Percentiles rank a stretch among this genome's conserved stretches.
Evolutionary conservation across 2,888 invertebrate species (phyloP).

Genomic region (Luperina nickerlii): DNA sequence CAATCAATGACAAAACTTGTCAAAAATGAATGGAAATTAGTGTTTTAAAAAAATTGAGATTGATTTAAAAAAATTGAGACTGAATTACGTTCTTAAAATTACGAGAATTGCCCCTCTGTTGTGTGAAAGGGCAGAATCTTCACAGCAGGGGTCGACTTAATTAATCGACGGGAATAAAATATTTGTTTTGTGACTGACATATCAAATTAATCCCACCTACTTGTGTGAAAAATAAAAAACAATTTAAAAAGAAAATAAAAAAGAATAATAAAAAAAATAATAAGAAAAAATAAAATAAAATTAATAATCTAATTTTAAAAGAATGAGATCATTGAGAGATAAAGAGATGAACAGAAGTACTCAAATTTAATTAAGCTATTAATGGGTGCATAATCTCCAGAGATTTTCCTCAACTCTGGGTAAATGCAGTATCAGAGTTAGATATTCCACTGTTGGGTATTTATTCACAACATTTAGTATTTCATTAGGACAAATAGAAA

Average conservation of each 20-base stretch:
- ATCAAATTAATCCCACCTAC: neutral
- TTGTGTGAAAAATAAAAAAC: no score
- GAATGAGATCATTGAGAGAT: neutral
- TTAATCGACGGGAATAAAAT: neutral
- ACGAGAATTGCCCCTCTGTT: no score
- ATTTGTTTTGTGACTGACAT: neutral
- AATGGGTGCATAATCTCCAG: neutral
- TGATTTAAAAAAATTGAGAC: no score
- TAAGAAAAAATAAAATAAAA: no score
- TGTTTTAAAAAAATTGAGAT: no score
- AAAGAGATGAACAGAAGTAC: no score
- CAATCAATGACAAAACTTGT: no score
- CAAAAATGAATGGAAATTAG: no score
- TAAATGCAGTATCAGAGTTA: neutral
- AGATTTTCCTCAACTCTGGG: neutral
- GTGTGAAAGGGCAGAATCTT: neutral
- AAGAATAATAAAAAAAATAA: no score
- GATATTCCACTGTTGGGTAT: neutral
- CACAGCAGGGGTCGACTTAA: conserved; percentile 5
- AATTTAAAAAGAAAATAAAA: no score
- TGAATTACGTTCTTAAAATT: no score
- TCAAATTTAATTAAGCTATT: neutral
- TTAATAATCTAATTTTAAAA: no score
- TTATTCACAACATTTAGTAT: neutral
- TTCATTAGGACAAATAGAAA: conserved; percentile 33